Evolutionary conservation across 2,113 vertebrate species (phyloP).

Genomic region (Heterotis niloticus): DNA sequence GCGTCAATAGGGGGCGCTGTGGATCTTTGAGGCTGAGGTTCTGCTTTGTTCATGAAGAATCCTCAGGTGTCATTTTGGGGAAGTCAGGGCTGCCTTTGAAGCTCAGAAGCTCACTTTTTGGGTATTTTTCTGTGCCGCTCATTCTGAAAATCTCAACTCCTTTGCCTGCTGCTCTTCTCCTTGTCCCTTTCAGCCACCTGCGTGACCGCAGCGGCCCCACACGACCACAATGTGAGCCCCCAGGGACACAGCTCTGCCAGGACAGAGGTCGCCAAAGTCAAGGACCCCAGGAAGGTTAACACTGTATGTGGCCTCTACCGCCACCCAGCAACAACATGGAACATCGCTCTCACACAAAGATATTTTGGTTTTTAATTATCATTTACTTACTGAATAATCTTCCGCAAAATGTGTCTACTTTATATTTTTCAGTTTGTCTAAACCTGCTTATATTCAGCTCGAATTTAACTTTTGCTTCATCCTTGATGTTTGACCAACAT

Average conservation of each 20-base stretch:
- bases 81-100: not conserved
- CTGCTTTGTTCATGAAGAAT: not conserved
- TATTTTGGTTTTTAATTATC: no score
- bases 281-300: not conserved
- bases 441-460: no score
- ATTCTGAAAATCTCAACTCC: not conserved
- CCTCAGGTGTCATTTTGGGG: not conserved
- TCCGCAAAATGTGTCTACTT: no score
- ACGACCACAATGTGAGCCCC: not conserved
- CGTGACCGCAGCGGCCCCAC: not conserved
- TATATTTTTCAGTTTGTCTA: no score
- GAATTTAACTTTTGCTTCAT: no score
- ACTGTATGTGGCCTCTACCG: not conserved
- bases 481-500: no score
- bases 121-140: not conserved
- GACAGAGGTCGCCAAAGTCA: not conserved
- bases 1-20: slow-evolving; percentile 21
- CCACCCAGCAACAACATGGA: not conserved
- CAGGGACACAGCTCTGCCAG: not conserved
- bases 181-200: not conserved
- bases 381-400: no score
- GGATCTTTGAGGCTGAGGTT: not conserved
- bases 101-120: not conserved
- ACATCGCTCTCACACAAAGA: no score
- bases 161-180: not conserved